These are phyloP conservation scores for Drosophila ustulata DNA, from an alignment of 2,888 invertebrate species.

Conservation along the genomic window DNA sequence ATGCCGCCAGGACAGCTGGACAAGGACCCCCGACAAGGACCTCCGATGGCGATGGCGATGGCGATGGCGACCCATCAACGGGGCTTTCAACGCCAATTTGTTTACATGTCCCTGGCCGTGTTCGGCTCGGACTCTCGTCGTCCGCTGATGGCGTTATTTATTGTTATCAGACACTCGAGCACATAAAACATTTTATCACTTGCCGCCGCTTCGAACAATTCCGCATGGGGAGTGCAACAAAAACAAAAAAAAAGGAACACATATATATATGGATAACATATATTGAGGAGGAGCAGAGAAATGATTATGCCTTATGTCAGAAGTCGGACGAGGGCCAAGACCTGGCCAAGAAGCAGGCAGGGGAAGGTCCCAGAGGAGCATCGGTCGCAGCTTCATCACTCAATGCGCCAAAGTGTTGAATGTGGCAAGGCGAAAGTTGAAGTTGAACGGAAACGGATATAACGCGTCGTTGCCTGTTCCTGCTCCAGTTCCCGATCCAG, in stretches of 20 bases:
- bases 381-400: slow-evolving; percentile 66
- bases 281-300: slow-evolving; percentile 23
- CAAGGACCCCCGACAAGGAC: slow-evolving; percentile 21
- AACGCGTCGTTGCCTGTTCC: slow-evolving; percentile 64
- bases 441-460: slow-evolving; percentile 70
- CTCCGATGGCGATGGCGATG: slow-evolving; percentile 42
- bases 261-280: neutral
- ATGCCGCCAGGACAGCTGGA: slow-evolving; percentile 18
- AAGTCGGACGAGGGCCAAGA: slow-evolving; percentile 25
- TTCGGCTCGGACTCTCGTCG: slow-evolving; percentile 15
- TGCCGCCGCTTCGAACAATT: slow-evolving; percentile 50
- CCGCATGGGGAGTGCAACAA: slow-evolving; percentile 5
- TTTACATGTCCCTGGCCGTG: slow-evolving; percentile 64
- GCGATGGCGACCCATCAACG: slow-evolving; percentile 57
- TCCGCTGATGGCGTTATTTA: slow-evolving; percentile 76
- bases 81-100: slow-evolving; percentile 73
- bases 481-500: slow-evolving; percentile 9
- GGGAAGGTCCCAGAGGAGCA: slow-evolving; percentile 12
- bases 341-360: slow-evolving; percentile 10
- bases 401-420: slow-evolving; percentile 65
- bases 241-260: neutral
- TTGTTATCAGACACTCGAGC: slow-evolving; percentile 78
- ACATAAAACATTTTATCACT: slow-evolving; percentile 79
- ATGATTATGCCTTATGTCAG: slow-evolving; percentile 62
- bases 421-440: slow-evolving; percentile 58